Evolutionary conservation across 2,113 vertebrate genomes (phyloP), one percentile per base, ranked within the genome.

Genomic region (Circaetus gallicus): DNA sequence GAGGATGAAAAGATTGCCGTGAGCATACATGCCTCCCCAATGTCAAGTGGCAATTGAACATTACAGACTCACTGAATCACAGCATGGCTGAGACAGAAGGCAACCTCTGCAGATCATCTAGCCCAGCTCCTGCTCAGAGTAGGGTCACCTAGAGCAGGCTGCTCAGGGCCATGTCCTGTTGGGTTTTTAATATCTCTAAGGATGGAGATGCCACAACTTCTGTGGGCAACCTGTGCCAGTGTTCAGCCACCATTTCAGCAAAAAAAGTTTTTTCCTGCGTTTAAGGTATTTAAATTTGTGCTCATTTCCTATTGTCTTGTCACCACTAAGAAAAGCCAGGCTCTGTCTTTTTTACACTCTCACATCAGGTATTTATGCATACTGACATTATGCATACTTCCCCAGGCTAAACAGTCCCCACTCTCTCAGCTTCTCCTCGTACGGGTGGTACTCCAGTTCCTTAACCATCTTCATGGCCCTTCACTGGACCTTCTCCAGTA

Each of bases 201-300:
- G 18, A 29, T 34, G 8, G 47, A 40, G 17, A 28, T 38, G 28
- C 11, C 38, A 70, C 47, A 62, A 26, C 28, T 70, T 69, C 38
- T 53, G 28, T 62, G 47, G 55, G 28, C 20, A 80, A 16, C 10
- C 16, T 36, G 10, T 49, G 26, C n/a, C 42, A 55, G n/a, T 55
- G 16, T 71, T 49, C 26, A 90, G 31, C 4, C 67, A 59, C 31
- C 15, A 42, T 32, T 55, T 36, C 38, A 45, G 28, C 6, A 25
- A n/a, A 66, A 36, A 43, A 29, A 21, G 2, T 3, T 9, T 43
- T 40, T 50, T 34, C 15, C 20, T 67, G 4, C 0, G 0, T 21
- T 74, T 67, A 47, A 61, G 31, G 13, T n/a, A 47, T 67, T 38
- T 11, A 10, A 19, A 67, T 82, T 29, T 76, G 38, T 76, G 28